Evolutionary conservation across 1,140 invertebrate species (phyloP), one percentile per base, ranked within the genome.

Genomic region (Bombus ignitus): DNA sequence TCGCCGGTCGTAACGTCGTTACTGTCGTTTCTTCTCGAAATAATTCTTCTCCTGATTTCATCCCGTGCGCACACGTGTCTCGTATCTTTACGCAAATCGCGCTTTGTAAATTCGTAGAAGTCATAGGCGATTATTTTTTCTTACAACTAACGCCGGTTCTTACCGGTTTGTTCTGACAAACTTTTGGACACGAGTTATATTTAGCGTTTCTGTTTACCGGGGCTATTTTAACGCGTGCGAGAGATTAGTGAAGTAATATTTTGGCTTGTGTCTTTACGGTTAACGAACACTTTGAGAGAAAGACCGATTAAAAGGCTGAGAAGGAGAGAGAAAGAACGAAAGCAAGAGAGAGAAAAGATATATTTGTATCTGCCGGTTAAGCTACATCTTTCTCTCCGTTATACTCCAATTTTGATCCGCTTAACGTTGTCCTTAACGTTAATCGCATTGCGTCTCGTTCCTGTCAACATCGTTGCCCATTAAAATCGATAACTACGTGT

Each of bases 131-230:
- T 85, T 76, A 66, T 85, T 80, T 47, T 47, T 35, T 74, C 65
- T 39, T 28, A 78, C 74, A 72, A 59, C 53, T n/a, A 8, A 6
- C 9, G 37, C 85, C 80, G 75, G 73, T 86, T 92, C 47, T 35
- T 15, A 83, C 88, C 83, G 86, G 90, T 83, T 89, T 32, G 42
- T 42, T 80, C 77, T 70, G 76, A 91, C 86, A 91, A 86, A 73
- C 62, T 72, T 44, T 84, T 76, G 37, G 66, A 59, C 76, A 32
- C 35, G 22, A 65, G 79, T 22, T 91, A 90, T 89, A 92, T 91
- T 91, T 91, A 92, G 81, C 77, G 76, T 89, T 89, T 90, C 79
- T 90, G 82, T 90, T 92, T 91, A 87, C 87, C 83, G 79, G 32
- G 47, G 66, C 86, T 92, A 92, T 92, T 92, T 92, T 90, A 87